phyloP scores from a whole-genome alignment of 1,140 invertebrate genomes.

The Eulimnadia texana region DNA sequence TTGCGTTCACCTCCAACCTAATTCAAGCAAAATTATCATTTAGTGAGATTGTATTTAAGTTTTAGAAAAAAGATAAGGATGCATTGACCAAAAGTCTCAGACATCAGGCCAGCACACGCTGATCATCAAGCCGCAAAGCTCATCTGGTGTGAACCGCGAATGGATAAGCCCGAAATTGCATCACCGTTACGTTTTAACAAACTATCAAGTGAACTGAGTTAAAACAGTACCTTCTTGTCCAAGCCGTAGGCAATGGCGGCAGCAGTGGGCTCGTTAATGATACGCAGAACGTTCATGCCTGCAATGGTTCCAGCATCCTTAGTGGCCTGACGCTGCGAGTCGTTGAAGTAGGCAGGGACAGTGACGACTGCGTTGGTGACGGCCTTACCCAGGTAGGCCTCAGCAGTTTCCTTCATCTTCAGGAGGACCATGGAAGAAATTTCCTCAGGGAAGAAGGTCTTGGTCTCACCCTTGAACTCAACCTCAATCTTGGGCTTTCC shows the following conservation, averaged over 20 bases:
- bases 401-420: slow-evolving; percentile 56
- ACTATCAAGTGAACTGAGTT: no score
- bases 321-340: slow-evolving; percentile 80
- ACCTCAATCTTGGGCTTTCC: slow-evolving; percentile 65
- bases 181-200: no score
- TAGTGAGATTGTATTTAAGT: no score
- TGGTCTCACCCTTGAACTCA: slow-evolving; percentile 65
- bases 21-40: no score
- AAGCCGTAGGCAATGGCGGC: slow-evolving; percentile 37
- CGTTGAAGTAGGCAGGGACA: slow-evolving; percentile 83
- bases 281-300: slow-evolving; percentile 69
- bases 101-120: no score
- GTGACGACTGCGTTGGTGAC: slow-evolving; percentile 83
- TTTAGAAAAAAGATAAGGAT: no score
- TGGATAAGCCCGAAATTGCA: no score
- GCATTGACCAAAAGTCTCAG: no score
- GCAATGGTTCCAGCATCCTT: slow-evolving; percentile 82
- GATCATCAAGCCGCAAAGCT: no score
- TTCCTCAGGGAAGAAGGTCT: slow-evolving; percentile 67
- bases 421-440: slow-evolving; percentile 71
- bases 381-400: slow-evolving; percentile 33
- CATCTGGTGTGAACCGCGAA: no score
- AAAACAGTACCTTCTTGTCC: slow-evolving; percentile 70
- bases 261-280: slow-evolving; percentile 45
- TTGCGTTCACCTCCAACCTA: slow-evolving; percentile 31